Conservation (phyloP, 1,140 invertebrate genomes). For the Trypoxylus dichotomus region DNA sequence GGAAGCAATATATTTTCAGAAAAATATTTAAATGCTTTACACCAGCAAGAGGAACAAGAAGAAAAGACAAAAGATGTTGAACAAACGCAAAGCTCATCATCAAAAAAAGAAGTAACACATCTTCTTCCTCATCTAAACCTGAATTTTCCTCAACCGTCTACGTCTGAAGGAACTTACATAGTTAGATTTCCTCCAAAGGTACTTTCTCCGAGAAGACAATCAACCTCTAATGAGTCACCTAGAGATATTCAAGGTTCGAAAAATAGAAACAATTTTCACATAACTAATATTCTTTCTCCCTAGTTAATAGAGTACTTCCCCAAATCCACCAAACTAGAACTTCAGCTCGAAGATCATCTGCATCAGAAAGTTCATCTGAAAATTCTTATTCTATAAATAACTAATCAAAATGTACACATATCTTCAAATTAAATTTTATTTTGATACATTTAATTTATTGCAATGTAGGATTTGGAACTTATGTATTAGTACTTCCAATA, state of each 20-base stretch:
- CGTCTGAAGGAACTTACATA: background rate
- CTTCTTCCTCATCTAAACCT: background rate
- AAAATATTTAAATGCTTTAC: background rate
- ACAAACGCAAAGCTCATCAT: background rate
- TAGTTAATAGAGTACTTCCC: conserved; percentile 18
- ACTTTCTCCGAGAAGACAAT: conserved; percentile 19
- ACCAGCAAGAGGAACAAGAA: background rate
- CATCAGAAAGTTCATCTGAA: background rate
- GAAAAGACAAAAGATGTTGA: background rate
- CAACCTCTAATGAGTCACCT: background rate
- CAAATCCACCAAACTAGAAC: background rate
- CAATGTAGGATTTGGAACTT: too few relatives aligned
- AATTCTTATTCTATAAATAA: background rate
- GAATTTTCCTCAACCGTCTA: background rate
- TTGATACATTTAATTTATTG: too few relatives aligned
- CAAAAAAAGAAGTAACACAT: background rate
- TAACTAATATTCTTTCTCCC: background rate
- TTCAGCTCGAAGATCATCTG: background rate
- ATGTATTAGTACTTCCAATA: too few relatives aligned
- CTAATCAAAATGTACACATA: background rate
- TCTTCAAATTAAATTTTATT: too few relatives aligned
- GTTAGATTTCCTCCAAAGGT: conserved; percentile 30
- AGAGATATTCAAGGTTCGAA: conserved; percentile 20
- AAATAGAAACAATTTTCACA: background rate
- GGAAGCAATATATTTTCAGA: background rate